Base-by-base conservation (phyloP, 2,113 vertebrate species). In the Entelurus aequoreus region DNA sequence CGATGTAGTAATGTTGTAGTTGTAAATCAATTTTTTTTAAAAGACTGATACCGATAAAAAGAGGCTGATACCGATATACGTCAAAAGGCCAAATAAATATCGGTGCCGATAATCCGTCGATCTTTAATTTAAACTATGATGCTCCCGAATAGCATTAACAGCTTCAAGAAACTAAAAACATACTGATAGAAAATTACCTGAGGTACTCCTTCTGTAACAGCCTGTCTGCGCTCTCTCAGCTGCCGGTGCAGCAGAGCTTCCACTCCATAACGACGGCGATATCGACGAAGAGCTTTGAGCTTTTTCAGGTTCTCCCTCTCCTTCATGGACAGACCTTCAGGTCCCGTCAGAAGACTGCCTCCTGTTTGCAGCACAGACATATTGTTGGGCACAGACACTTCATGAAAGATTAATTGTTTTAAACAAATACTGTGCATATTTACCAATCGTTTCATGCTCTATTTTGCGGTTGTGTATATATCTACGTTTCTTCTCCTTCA, bases 181-280 rank as follows among this genome's bases (percentile, higher is more conserved):
- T 28, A 3, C 4, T 28, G 28, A 3, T 28, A 4, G 28, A 28
- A 28, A 28, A 28, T 36, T 15, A 96, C 96, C 94, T 97, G 96
- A 63, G 92, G 87, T 3, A 89, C 77, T 0, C 94, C 91, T 0
- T 98, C 97, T 0, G 93, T 94, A 19, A 93, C 91, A 6, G 95
- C 85, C 71, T 94, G 90, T 71, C 97, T 84, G 56, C 97, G 90
- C 68, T 97, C 94, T 50, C 92, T 88, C 15, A 99, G 91, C 82
- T 98, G 97, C 16, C 93, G 90, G 66, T 98, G 97, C 42, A 98
- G 84, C 74, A 98, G 89, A 5, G 97, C 95, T 75, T 98, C 97
- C 11, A 93, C 93, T 0, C 97, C 96, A 5, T 94, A 98, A 36
- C 97, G 94, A 21, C 94, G 93, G 16, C 95, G 93, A 65, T 98